Conservation (phyloP, 1,140 invertebrate genomes). For the Bombus sylvicola region DNA sequence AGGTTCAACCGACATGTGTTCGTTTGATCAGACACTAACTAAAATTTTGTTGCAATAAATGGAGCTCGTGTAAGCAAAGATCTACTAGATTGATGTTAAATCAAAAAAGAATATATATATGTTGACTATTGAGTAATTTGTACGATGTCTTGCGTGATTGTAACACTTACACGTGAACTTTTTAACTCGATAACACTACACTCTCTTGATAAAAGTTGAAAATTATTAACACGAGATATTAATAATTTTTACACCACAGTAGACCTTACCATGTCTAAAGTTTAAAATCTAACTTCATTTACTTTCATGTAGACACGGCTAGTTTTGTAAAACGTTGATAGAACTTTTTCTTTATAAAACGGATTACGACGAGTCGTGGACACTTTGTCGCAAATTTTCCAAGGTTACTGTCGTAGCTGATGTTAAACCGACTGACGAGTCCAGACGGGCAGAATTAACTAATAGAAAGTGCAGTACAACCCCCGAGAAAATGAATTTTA, state of each 20-base stretch:
- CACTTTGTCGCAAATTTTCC: slow-evolving; percentile 14
- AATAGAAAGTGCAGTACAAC: slow-evolving; percentile 52
- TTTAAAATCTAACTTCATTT: not conserved
- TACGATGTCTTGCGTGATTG: not conserved
- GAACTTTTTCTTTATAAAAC: not conserved
- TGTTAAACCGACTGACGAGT: slow-evolving; percentile 27
- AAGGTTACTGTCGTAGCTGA: slow-evolving; percentile 9
- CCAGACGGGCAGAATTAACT: slow-evolving; percentile 63
- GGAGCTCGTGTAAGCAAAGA: not conserved
- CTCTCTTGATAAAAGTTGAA: not conserved
- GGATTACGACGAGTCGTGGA: not conserved
- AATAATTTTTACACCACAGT: not conserved
- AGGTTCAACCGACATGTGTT: not conserved
- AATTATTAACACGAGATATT: not conserved
- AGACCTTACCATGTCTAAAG: slow-evolving; percentile 26
- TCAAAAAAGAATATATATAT: not conserved
- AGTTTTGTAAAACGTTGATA: not conserved
- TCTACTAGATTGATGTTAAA: not conserved
- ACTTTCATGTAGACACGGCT: not conserved
- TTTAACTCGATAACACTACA: not conserved
- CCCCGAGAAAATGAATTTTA: slow-evolving; percentile 69
- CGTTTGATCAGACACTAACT: not conserved
- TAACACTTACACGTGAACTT: not conserved
- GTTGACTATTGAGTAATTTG: not conserved
- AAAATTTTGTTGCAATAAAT: not conserved